Base-by-base conservation (phyloP, 2,113 vertebrate species). In the Aspiorhynchus laticeps region DNA sequence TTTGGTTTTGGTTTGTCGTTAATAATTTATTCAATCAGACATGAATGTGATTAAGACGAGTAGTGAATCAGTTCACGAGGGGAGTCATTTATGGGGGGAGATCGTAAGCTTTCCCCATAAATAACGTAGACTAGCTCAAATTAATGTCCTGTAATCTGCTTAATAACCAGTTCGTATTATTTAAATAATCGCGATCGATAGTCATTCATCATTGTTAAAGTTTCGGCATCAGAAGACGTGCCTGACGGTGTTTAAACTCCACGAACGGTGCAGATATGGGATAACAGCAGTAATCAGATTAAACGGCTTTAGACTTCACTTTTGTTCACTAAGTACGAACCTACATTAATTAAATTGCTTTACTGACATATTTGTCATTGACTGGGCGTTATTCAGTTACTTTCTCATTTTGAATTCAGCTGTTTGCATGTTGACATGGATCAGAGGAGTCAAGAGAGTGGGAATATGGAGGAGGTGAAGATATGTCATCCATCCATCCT, bases 381-480 rank as follows among this genome's bases (percentile, higher is more conserved):
- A 21, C 24, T 83, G 26, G 0, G 26, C 17, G n/a, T 17, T 26
- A 59, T 81, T 11, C 71, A 71, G 63, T 21, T 5, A 26, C 9
- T 14, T 36, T 73, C 28, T 56, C 24, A 10, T 74, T 19, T n/a
- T 56, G 41, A 84, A 56, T 56, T 73, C 69, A 84, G 69, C n/a
- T 36, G 63, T 84, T 84, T 74, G 31, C 7, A 89, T 87, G 83
- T 87, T 71, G 73, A 38, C 69, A 83, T 83, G 63, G 26, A 85
- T 56, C 46, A 31, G 61, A 73, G 12, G 21, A 76, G 74, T 75
- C 69, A 48, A 48, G 43, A 74, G 56, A 80, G 56, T 73, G 36
- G 17, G 26, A 51, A 41, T 5, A 81, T 81, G 63, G 80, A 83
- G n/a, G 77, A 82, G 43, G 83, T 46, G 41, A 53, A 51, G 19